A percentile compares a stretch with the other conserved stretches of the same genome.
Conservation (phyloP, 2,797 vertebrate species). For the Paramormyrops hopkinsi region DNA sequence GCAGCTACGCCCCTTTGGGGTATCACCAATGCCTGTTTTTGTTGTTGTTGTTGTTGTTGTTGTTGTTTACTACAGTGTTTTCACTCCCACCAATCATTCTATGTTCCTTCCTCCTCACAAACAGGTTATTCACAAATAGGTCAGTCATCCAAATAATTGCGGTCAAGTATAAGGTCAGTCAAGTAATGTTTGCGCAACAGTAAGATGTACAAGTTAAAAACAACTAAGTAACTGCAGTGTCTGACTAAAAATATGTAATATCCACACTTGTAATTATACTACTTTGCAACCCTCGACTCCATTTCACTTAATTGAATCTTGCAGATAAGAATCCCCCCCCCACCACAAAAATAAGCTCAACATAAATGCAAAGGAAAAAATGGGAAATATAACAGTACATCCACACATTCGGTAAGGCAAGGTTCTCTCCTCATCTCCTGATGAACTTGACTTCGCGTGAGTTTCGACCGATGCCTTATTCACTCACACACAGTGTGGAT, state of each 20-base stretch:
- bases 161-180: conserved; percentile 25
- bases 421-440: conserved; percentile 32
- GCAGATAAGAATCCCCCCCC: conserved; percentile 23
- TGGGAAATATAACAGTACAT: conserved; percentile 41
- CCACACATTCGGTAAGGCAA: conserved; percentile 53
- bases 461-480: not conserved
- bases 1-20: not conserved
- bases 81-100: not conserved
- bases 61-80: not conserved
- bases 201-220: conserved; percentile 20
- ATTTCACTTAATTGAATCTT: not conserved
- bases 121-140: not conserved
- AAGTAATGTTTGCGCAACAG: conserved; percentile 12
- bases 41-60: not conserved
- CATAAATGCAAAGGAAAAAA: conserved; percentile 54
- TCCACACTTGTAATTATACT: not conserved
- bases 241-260: conserved; percentile 13
- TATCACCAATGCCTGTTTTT: not conserved
- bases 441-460: conserved; percentile 18
- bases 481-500: conserved; percentile 9
- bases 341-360: conserved; percentile 30
- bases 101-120: not conserved
- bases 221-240: conserved; percentile 6
- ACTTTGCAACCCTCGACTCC: not conserved
- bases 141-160: conserved; percentile 9